These are phyloP conservation scores for Microplitis manilae DNA, from an alignment of 2,888 invertebrate genomes.

Conservation along the genomic window DNA sequence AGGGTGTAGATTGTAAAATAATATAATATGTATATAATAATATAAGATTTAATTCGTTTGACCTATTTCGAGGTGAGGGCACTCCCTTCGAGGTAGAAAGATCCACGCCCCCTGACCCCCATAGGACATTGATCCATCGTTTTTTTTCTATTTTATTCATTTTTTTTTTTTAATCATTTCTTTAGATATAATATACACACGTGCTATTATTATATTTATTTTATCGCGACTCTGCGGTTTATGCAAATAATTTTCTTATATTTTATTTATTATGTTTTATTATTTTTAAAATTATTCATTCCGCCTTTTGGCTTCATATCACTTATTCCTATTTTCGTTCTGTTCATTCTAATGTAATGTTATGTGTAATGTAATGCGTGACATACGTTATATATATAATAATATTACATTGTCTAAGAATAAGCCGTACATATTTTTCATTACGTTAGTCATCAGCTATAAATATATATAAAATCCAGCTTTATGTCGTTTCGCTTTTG, in stretches of 20 bases:
- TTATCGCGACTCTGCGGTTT: neutral
- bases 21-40: conserved; percentile 2
- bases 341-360: neutral
- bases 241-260: neutral
- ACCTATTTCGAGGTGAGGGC: conserved; percentile 24
- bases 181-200: neutral
- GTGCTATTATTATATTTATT: neutral
- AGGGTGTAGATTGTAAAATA: neutral
- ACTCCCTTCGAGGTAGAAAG: conserved; percentile 8
- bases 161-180: neutral
- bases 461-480: neutral
- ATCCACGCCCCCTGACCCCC: neutral
- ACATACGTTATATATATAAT: neutral
- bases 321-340: neutral
- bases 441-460: neutral
- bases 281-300: neutral
- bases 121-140: conserved; percentile 21
- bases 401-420: neutral
- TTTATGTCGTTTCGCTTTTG: neutral
- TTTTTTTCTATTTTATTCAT: neutral
- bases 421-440: neutral
- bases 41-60: conserved; percentile 22
- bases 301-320: neutral
- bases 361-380: neutral
- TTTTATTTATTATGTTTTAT: neutral